Conservation (phyloP, 2,888 invertebrate genomes). For the Harpalus rufipes region DNA sequence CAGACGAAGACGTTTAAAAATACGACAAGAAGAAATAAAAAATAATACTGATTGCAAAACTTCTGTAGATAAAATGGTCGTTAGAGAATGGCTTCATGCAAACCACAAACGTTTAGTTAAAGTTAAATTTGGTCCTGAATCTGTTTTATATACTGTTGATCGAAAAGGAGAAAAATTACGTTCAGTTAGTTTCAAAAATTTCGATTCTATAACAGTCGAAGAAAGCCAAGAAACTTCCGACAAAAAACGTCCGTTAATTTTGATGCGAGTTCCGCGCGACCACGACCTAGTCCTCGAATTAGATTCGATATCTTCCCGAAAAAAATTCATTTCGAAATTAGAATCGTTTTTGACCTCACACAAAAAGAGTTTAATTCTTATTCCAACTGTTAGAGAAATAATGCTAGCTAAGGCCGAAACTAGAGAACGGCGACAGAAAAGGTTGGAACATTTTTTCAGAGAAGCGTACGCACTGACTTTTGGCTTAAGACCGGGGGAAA, state of each 20-base stretch:
- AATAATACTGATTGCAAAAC: slow-evolving; percentile 79
- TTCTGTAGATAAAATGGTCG: slow-evolving; percentile 94
- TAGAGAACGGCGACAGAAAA: slow-evolving; percentile 93
- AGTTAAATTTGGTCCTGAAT: slow-evolving; percentile 93
- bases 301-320: slow-evolving; percentile 87
- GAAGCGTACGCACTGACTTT: slow-evolving; percentile 97
- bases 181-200: slow-evolving; percentile 87
- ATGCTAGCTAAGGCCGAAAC: slow-evolving; percentile 96
- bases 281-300: slow-evolving; percentile 96
- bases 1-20: slow-evolving; percentile 87
- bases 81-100: slow-evolving; percentile 96
- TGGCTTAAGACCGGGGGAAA: slow-evolving; percentile 92
- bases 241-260: slow-evolving; percentile 89
- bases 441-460: slow-evolving; percentile 96
- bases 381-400: slow-evolving; percentile 87
- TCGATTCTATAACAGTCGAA: slow-evolving; percentile 90
- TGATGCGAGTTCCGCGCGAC: slow-evolving; percentile 90
- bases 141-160: slow-evolving; percentile 91
- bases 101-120: slow-evolving; percentile 94
- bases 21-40: slow-evolving; percentile 86
- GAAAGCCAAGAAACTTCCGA: slow-evolving; percentile 89
- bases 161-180: slow-evolving; percentile 94
- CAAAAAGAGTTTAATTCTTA: slow-evolving; percentile 88
- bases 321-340: slow-evolving; percentile 92
- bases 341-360: slow-evolving; percentile 91